Conservation (phyloP, 2,888 invertebrate species). For the Ornithoptera alexandrae region DNA sequence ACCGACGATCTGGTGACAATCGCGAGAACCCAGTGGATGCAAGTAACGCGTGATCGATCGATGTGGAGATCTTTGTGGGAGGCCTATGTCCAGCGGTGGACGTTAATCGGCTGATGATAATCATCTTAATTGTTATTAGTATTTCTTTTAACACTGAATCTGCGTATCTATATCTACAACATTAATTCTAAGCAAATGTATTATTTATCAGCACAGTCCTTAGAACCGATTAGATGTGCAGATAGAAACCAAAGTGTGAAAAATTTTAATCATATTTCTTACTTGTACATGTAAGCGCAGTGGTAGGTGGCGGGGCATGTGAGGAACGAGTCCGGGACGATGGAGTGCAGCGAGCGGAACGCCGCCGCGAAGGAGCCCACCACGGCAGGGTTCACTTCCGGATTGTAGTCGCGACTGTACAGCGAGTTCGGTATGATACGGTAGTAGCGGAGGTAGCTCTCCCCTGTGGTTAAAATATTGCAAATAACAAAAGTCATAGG, state of each 20-base stretch:
- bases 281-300: constrained; percentile 63
- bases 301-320: constrained; percentile 57
- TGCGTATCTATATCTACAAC: no score
- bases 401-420: constrained; percentile 84
- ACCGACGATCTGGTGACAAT: no score
- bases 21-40: no score
- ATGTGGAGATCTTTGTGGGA: no score
- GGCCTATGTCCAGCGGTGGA: no score
- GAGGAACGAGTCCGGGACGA: constrained; percentile 76
- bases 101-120: no score
- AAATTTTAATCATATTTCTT: constrained; percentile 22
- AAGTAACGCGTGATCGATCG: no score
- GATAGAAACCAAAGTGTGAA: neutral
- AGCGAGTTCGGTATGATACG: constrained; percentile 80
- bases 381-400: constrained; percentile 81
- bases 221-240: constrained; percentile 39
- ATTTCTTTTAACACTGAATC: no score
- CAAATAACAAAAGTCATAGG: neutral
- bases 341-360: constrained; percentile 85
- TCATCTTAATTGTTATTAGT: no score
- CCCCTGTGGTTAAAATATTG: constrained; percentile 54
- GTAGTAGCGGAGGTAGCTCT: constrained; percentile 80
- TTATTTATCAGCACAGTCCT: neutral
- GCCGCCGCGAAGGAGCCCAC: constrained; percentile 86
- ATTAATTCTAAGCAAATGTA: no score